Evolutionary conservation across 37 sponge, comb jelly and placozoan species (phyloP), one percentile per base, ranked within the genome.

Genomic region (Tethya wilhelma): DNA sequence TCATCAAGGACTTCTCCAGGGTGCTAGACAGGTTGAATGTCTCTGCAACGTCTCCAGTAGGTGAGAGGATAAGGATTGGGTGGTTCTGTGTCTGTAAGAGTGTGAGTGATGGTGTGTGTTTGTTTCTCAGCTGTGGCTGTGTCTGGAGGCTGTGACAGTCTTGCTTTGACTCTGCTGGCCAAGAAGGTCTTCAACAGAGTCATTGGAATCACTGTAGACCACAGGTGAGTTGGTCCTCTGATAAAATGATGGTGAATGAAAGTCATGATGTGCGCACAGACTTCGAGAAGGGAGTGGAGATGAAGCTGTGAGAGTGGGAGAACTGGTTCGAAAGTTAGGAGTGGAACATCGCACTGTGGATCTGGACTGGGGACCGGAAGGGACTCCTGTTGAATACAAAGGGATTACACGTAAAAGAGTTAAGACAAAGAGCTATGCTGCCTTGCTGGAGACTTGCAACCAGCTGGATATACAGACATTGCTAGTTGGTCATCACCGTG

Each of bases 91-190:
- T 49, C 14, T n/a, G 20, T 6, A 8, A 7, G 28, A 26, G 7
- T 8, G 38, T 67, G 9, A 9, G 19, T 67, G 9, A 49, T 49
- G 14, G 14, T 19, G 9, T 49, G 14, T 49, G 14, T 49, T 19
- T 19, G 14, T 49, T 14, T 49, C 53, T 9, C 59, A 80, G 94
- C 74, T 34, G 85, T 94, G 26, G 86, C 84, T 4, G 67, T 94
- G 36, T 94, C 94, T 23, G 94, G 94, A 7, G 90, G 94, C 4
- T 30, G 80, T 55, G 94, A 94, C 73, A 94, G 94, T 37, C 29
- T 87, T 20, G 90, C 94, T 1, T 81, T 94, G 20, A 45, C 78
- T 12, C 62, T 63, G 42, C 66, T 87, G 32, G 80, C 89, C 20
- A 83, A 38, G 34, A 40, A 87, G 45, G 8, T 68, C 38, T 91